Base-by-base conservation (phyloP, 1,140 invertebrate genomes). In the Cydia amplana region DNA sequence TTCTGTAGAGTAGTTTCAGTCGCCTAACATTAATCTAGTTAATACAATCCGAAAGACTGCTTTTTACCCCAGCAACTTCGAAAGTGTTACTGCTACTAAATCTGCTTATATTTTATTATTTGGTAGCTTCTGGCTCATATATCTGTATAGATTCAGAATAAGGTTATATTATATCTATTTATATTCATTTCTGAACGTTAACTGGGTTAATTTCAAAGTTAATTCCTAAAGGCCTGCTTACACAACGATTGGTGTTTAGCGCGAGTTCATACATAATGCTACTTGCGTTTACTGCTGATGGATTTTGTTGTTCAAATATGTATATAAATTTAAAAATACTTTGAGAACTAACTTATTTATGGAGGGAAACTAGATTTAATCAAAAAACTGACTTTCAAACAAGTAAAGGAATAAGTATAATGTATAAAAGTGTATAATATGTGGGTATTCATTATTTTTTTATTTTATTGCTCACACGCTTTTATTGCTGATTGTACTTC, bases 21-120 rank as follows among this genome's bases (percentile, higher is more conserved):
- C 83, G 84, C 81, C 79, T 76, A 87, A 83, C 87, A 88, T 89
- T 92, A 88, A 90, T 90, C 83, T 89, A 83, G 84, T 89, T 91
- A n/a, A n/a, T n/a, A 87, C 84, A 85, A 86, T 83, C 83, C 80
- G 74, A 80, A 75, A 82, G 77, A 75, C 78, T 77, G 79, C 78
- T 82, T 86, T 84, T 86, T 81, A 79, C 79, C 80, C 73, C 16
- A 18, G n/a, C 73, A 77, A 77, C 73, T 80, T 78, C 74, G 43
- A 77, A 79, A 80, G 74, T 77, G 70, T 60, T 77, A 80, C 28
- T 75, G 64, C 63, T 78, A 76, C 40, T 70, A 76, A 63, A 72
- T 36, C 72, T 60, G 10, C 36, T 67, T 70, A 32, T 72, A 23
- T n/a, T n/a, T n/a, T 60, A 18, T 60, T 60, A 23, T 12, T 20